These are phyloP conservation scores for Coleophora deauratella DNA, from an alignment of 2,888 invertebrate genomes.

Conservation along the genomic window DNA sequence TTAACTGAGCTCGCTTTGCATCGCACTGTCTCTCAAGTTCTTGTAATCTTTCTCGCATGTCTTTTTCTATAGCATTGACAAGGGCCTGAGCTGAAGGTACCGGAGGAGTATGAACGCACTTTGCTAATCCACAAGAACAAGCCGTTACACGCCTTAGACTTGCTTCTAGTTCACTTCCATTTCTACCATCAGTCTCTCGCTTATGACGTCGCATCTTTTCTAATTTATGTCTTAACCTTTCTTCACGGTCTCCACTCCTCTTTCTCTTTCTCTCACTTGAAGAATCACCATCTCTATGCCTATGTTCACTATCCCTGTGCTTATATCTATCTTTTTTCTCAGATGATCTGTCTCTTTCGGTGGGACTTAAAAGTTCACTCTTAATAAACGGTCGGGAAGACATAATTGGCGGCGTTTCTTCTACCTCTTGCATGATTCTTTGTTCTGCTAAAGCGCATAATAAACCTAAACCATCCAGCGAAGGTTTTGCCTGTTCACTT, in stretches of 20 bases:
- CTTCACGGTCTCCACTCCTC: conserved; percentile 54
- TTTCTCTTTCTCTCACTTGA: conserved; percentile 54
- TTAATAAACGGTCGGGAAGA: conserved; percentile 52
- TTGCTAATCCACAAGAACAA: conserved; percentile 42
- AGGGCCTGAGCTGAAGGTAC: conserved; percentile 71
- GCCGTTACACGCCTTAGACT: conserved; percentile 56
- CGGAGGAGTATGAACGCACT: conserved; percentile 42
- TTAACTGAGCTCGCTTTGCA: conserved; percentile 89
- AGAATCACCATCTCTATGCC: conserved; percentile 51
- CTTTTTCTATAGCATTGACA: conserved; percentile 84
- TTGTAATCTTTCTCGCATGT: conserved; percentile 86
- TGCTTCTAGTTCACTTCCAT: conserved; percentile 55
- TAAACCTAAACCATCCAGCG: conserved; percentile 80
- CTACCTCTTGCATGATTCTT: conserved; percentile 84
- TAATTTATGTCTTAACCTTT: conserved; percentile 54
- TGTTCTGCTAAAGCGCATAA: conserved; percentile 90
- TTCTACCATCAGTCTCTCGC: conserved; percentile 44
- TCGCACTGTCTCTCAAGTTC: conserved; percentile 87
- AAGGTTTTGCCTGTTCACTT: conserved; percentile 50
- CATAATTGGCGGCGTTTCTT: conserved; percentile 42
- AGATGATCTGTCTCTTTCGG: conserved; percentile 30
- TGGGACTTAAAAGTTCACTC: conserved; percentile 51
- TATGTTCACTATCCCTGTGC: conserved; percentile 45
- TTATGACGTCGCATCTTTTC: conserved; percentile 63
- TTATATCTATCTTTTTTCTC: conserved; percentile 56